These are phyloP conservation scores for Donacobius atricapilla DNA, from an alignment of 2,113 vertebrate species.

Conservation along the genomic window DNA sequence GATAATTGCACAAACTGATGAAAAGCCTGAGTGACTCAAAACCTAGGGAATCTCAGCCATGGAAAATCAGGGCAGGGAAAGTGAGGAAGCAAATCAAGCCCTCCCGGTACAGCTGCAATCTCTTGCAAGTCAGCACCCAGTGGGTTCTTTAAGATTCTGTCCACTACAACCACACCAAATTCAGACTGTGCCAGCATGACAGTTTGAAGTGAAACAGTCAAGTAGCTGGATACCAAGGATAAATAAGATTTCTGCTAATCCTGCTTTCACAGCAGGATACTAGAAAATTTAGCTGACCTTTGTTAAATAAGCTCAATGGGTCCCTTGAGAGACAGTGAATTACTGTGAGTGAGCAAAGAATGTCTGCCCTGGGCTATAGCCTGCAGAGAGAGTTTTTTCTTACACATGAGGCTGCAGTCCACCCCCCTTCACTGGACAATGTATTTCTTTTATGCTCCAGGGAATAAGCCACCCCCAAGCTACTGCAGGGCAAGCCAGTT, in stretches of 20 bases:
- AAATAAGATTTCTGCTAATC: slow-evolving; percentile 52
- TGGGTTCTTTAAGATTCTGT: background rate
- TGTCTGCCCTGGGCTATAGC: background rate
- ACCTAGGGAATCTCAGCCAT: background rate
- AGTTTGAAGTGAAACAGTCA: slow-evolving; percentile 7
- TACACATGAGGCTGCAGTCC: background rate
- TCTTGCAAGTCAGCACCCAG: background rate
- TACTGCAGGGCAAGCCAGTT: background rate
- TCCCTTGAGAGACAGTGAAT: slow-evolving; percentile 31
- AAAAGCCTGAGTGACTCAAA: background rate
- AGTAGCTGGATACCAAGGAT: slow-evolving; percentile 18
- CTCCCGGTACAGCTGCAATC: background rate
- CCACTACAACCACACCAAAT: background rate
- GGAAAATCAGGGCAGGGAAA: background rate
- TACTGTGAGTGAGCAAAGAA: slow-evolving; percentile 6
- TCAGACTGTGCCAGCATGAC: background rate
- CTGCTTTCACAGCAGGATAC: slow-evolving; percentile 49
- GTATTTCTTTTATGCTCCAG: background rate
- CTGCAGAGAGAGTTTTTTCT: background rate
- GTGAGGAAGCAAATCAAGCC: background rate
- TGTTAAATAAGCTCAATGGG: slow-evolving; percentile 53
- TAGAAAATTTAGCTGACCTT: slow-evolving; percentile 63
- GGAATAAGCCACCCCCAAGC: background rate
- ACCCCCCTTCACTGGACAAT: background rate
- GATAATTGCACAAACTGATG: background rate